Base-by-base conservation (phyloP, 2,888 invertebrate genomes). In the Drosophila vallismaia region DNA sequence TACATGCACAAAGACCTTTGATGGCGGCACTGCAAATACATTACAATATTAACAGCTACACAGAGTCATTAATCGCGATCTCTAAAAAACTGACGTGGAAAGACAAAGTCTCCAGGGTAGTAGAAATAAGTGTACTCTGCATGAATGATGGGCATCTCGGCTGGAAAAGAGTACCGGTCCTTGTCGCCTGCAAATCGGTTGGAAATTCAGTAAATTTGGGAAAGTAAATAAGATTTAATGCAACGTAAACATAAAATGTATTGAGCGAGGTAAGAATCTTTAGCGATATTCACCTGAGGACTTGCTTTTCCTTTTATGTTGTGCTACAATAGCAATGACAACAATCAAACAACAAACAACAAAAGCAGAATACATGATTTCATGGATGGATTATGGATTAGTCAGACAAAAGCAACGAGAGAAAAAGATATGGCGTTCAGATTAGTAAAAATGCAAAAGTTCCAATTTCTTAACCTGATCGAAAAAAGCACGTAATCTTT, bases 91-190 rank as follows among this genome's bases (percentile, higher is more conserved):
- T 93, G 93, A 97, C 97, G 93, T 88, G 97, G 97, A 92, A 97
- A 97, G 84, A 95, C 95, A 62, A 95, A 94, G 88, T 97, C 97
- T 46, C 96, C 97, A 0, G 98, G 98, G 90, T 98, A 98, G 90
- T 99, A 99, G 92, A 97, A 99, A 90, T 97, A 97, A 0, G 98
- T 98, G 77, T 98, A 96, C 90, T 99, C 99, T 0, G 98, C 96
- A 92, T 99, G 99, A n/a, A 99, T 90, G 29, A 98, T 94, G 14
- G 97, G 96, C 79, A 97, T 95, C 89, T 98, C 98, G 8, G 96
- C 95, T 0, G 99, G 99, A 74, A 98, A 93, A 29, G 95, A 95
- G 79, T 97, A 95, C 73, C 95, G 94, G 88, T 96, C 95, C 86
- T 94, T 93, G 89, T 95, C 95, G 48, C 96, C 96, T 93, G 89